Conservation (phyloP, 2,113 vertebrate species). For the Polypterus bichir region DNA sequence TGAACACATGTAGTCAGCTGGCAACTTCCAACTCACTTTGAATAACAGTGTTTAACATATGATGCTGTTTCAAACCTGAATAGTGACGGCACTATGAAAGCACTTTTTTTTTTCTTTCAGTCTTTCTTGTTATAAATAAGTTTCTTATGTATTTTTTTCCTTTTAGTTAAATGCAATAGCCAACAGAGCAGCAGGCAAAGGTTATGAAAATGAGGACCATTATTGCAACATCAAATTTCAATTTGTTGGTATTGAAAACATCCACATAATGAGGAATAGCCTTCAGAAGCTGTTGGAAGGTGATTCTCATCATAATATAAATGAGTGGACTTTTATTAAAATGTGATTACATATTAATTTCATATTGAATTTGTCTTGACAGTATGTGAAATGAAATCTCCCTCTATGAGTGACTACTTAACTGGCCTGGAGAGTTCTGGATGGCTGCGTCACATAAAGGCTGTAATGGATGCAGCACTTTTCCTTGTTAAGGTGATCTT, state of each 20-base stretch:
- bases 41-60: too few relatives aligned
- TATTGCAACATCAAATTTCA: conserved; percentile 65
- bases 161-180: conserved; percentile 62
- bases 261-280: conserved; percentile 65
- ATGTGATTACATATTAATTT: conserved; percentile 8
- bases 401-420: conserved; percentile 66
- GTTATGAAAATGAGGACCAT: conserved; percentile 66
- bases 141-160: conserved; percentile 8
- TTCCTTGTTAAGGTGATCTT: conserved; percentile 58
- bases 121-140: too few relatives aligned
- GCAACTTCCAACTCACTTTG: too few relatives aligned
- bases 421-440: conserved; percentile 64
- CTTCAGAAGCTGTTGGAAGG: conserved; percentile 68
- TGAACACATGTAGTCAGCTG: too few relatives aligned
- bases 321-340: too few relatives aligned
- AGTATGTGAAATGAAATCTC: conserved; percentile 62
- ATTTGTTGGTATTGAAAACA: conserved; percentile 70
- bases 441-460: conserved; percentile 69
- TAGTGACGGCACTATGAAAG: too few relatives aligned
- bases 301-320: conserved; percentile 13
- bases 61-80: too few relatives aligned
- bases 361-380: conserved; percentile 5
- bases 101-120: too few relatives aligned
- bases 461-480: conserved; percentile 60
- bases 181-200: conserved; percentile 64